phyloP scores from a whole-genome alignment of 2,797 vertebrate genomes.

The Gymnodraco acuticeps region DNA sequence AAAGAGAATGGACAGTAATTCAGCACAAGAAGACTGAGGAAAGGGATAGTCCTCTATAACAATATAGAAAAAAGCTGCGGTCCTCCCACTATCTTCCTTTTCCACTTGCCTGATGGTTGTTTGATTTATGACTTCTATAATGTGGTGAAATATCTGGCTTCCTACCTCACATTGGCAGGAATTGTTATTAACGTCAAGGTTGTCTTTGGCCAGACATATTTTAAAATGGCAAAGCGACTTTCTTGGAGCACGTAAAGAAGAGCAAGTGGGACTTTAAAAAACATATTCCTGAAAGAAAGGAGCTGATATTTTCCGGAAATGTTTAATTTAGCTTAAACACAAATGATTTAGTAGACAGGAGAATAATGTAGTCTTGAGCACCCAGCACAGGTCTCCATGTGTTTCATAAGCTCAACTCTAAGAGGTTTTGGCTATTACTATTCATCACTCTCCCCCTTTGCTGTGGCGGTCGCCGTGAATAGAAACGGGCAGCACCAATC shows the following conservation, averaged over 20 bases:
- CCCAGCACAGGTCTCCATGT: conserved; percentile 45
- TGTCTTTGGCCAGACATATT: conserved; percentile 25
- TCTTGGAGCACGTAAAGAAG: not conserved
- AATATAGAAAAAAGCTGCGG: conserved; percentile 1
- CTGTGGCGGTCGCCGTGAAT: conserved; percentile 59
- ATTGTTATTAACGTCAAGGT: conserved; percentile 56
- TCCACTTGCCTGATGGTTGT: conserved; percentile 48
- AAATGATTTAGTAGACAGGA: conserved; percentile 8
- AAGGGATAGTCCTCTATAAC: conserved; percentile 35
- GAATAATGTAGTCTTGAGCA: conserved; percentile 42
- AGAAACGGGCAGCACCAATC: conserved; percentile 59
- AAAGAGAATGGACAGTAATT: conserved; percentile 36
- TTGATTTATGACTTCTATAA: conserved; percentile 71
- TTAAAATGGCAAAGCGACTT: conserved; percentile 33
- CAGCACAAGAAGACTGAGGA: conserved; percentile 22
- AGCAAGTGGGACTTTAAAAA: conserved; percentile 38
- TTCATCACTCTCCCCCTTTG: conserved; percentile 56
- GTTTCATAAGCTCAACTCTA: conserved; percentile 50
- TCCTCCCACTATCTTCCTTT: conserved; percentile 37
- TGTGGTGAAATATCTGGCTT: conserved; percentile 48
- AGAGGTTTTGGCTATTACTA: conserved; percentile 51
- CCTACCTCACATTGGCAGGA: conserved; percentile 34
- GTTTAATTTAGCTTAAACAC: not conserved
- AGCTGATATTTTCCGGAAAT: conserved; percentile 9
- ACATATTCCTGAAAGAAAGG: conserved; percentile 6